Evolutionary conservation across 2,888 invertebrate genomes (phyloP).

Genomic region (Hirudinaria manillensis): DNA sequence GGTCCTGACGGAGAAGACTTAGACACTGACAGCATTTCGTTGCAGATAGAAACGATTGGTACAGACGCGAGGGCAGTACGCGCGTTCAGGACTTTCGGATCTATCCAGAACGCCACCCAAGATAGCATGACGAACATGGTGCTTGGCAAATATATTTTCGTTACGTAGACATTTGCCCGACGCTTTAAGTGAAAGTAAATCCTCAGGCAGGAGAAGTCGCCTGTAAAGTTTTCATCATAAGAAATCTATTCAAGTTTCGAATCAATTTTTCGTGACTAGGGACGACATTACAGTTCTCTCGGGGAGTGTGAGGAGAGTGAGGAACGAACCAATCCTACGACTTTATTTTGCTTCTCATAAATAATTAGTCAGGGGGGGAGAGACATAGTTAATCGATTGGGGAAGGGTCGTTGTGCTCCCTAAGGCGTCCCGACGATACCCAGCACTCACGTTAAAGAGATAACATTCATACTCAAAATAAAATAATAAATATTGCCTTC

Average conservation of each 20-base stretch:
- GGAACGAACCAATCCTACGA: too few species aligned
- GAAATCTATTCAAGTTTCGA: not conserved
- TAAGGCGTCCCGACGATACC: too few species aligned
- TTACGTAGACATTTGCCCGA: slow-evolving; percentile 39
- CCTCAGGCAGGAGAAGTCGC: slow-evolving; percentile 38
- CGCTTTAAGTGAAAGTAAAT: slow-evolving; percentile 39
- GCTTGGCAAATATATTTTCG: slow-evolving; percentile 41
- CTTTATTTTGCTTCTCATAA: too few species aligned
- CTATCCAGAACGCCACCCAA: slow-evolving; percentile 44
- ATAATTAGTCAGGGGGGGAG: too few species aligned
- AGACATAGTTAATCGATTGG: too few species aligned
- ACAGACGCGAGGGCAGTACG: slow-evolving; percentile 41
- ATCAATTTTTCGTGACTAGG: not conserved
- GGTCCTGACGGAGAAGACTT: slow-evolving; percentile 29
- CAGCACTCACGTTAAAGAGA: too few species aligned
- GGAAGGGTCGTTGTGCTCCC: too few species aligned
- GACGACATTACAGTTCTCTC: not conserved
- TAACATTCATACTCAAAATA: too few species aligned
- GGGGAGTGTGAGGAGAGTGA: too few species aligned
- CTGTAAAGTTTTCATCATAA: slow-evolving; percentile 11
- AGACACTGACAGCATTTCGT: slow-evolving; percentile 35
- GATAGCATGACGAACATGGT: slow-evolving; percentile 41
- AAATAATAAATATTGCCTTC: too few species aligned
- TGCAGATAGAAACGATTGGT: slow-evolving; percentile 39
- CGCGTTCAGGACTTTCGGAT: slow-evolving; percentile 42